These are phyloP conservation scores for Botia kubotai DNA, from an alignment of 2,797 vertebrate species.

Conservation along the genomic window DNA sequence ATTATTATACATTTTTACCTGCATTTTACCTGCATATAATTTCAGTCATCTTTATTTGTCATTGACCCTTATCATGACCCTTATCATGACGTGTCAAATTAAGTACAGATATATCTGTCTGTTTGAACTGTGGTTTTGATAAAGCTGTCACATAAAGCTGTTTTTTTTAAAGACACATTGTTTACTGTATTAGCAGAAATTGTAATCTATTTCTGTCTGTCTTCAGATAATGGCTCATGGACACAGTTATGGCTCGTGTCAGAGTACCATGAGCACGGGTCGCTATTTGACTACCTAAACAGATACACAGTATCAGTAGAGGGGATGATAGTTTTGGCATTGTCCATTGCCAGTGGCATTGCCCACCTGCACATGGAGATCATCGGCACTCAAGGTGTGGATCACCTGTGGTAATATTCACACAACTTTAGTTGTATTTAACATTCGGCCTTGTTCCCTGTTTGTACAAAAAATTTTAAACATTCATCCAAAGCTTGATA, in stretches of 20 bases:
- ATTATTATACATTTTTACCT: too few species aligned
- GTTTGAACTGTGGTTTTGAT: not conserved
- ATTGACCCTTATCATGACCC: too few species aligned
- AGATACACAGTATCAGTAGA: constrained; percentile 85
- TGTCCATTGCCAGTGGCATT: constrained; percentile 90
- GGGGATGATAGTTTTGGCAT: constrained; percentile 84
- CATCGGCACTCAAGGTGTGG: constrained; percentile 90
- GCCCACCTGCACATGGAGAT: constrained; percentile 99
- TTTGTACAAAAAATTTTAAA: not conserved
- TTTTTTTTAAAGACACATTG: not conserved
- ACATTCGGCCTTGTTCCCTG: not conserved
- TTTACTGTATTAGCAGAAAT: not conserved
- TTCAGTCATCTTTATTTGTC: too few species aligned
- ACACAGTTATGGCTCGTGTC: constrained; percentile 98
- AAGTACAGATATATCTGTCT: not conserved
- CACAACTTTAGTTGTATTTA: not conserved
- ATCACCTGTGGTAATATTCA: not conserved
- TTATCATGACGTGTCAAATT: not conserved
- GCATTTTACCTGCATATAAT: too few species aligned
- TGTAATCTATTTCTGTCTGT: constrained; percentile 20
- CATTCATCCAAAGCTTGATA: not conserved
- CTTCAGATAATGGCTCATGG: constrained; percentile 92
- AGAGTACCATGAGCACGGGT: constrained; percentile 94
- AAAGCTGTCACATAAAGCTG: not conserved
- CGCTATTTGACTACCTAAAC: constrained; percentile 94